Conservation (phyloP, 1,140 invertebrate species). For the Eciton burchellii region DNA sequence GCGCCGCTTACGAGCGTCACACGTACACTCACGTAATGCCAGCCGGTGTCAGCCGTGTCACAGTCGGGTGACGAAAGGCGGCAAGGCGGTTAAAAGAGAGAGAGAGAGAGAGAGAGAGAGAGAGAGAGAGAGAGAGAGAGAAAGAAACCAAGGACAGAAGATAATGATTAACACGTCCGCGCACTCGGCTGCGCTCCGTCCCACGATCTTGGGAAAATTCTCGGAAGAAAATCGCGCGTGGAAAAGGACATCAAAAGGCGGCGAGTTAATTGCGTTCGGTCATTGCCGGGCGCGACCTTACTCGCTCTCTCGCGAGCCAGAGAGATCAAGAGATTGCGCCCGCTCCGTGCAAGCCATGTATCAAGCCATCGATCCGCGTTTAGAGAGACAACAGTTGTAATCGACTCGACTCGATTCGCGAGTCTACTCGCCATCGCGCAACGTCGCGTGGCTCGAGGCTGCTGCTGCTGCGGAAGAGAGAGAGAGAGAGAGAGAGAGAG, state of each 20-base stretch:
- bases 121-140: conserved; percentile 55
- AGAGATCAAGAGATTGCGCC: conserved; percentile 36
- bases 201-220: conserved; percentile 49
- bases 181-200: conserved; percentile 9
- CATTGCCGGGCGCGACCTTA: conserved; percentile 55
- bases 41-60: not conserved
- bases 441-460: conserved; percentile 16
- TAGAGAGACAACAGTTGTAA: conserved; percentile 55
- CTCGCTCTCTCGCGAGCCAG: conserved; percentile 43
- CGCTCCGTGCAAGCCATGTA: conserved; percentile 10
- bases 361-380: conserved; percentile 42
- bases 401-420: too few relatives aligned
- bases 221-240: conserved; percentile 42
- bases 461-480: too few relatives aligned
- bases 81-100: conserved; percentile 27
- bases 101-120: conserved; percentile 51
- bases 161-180: too few relatives aligned
- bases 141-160: too few relatives aligned
- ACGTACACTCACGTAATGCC: conserved; percentile 9
- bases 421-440: conserved; percentile 40
- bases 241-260: conserved; percentile 28
- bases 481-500: too few relatives aligned
- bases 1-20: not conserved
- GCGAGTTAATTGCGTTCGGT: conserved; percentile 55
- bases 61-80: conserved; percentile 56